phyloP scores from a whole-genome alignment of 2,888 invertebrate genomes.

The Drosophila falleni region DNA sequence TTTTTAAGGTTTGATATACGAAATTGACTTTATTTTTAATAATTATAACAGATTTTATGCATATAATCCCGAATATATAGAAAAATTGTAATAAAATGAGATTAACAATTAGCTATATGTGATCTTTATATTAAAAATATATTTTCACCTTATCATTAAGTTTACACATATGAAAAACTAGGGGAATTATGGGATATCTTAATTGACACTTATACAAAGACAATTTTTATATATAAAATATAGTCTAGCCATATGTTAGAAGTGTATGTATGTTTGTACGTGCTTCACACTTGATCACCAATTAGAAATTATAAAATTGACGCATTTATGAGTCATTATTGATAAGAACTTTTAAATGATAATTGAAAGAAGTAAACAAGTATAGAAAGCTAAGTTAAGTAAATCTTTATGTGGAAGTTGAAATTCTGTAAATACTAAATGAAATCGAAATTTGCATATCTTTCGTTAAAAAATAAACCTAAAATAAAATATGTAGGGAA shows the following conservation, averaged over 20 bases:
- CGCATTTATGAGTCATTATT: conserved; percentile 63
- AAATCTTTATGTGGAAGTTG: conserved; percentile 23
- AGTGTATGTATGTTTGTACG: not conserved
- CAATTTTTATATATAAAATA: not conserved
- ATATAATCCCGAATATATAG: not conserved
- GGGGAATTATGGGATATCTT: conserved; percentile 2
- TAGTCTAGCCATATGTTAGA: not conserved
- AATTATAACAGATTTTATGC: not conserved
- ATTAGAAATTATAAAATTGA: conserved; percentile 57
- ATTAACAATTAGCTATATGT: too few species aligned
- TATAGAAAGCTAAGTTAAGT: not conserved
- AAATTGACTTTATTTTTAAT: not conserved
- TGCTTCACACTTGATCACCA: conserved; percentile 39
- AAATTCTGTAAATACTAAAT: conserved; percentile 29
- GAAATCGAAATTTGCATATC: not conserved
- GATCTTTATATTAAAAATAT: too few species aligned
- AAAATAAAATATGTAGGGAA: not conserved
- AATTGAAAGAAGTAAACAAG: conserved; percentile 12
- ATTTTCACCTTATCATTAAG: not conserved
- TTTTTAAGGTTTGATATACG: not conserved
- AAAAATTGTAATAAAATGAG: not conserved
- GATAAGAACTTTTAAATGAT: conserved; percentile 46
- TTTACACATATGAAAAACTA: not conserved
- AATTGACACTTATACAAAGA: conserved; percentile 6
- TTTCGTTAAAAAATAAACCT: too few species aligned